A percentile compares a stretch with the other conserved stretches of the same genome.
These are phyloP conservation scores for Anguilla pacifica DNA, from an alignment of 2,797 vertebrate species.

Conservation along the genomic window DNA sequence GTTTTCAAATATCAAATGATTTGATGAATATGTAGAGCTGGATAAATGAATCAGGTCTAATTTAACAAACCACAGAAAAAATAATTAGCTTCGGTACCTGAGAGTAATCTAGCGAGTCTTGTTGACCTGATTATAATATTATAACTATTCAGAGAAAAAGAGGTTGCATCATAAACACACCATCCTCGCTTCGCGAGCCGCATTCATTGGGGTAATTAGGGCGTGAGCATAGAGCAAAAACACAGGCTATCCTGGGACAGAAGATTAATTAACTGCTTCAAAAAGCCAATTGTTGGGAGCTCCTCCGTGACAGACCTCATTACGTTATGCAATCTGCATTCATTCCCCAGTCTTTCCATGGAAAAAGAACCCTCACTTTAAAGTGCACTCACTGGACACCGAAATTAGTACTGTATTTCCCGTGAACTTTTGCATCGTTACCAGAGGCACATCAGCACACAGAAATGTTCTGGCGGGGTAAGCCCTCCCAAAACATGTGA, in stretches of 20 bases:
- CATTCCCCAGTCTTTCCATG: constrained; percentile 23
- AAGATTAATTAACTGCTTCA: constrained; percentile 41
- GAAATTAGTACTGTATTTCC: neutral
- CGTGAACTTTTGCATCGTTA: neutral
- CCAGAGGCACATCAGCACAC: neutral
- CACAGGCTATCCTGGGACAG: constrained; percentile 33
- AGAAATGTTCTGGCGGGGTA: neutral
- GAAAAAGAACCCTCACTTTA: constrained; percentile 12
- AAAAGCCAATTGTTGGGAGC: constrained; percentile 17
- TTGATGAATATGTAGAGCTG: constrained; percentile 23
- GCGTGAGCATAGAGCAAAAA: constrained; percentile 27
- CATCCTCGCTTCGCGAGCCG: constrained; percentile 39
- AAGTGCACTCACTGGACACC: neutral
- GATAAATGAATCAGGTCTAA: constrained; percentile 20
- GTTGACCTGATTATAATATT: constrained; percentile 38
- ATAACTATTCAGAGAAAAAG: constrained; percentile 20
- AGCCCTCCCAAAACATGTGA: neutral
- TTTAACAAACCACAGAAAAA: neutral
- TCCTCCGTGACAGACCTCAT: constrained; percentile 27
- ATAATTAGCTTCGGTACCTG: constrained; percentile 22
- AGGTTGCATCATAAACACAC: constrained; percentile 32
- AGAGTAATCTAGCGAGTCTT: constrained; percentile 21
- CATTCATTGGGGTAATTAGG: constrained; percentile 36
- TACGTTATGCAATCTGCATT: constrained; percentile 24
- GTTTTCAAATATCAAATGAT: constrained; percentile 13